Evolutionary conservation across 1,140 invertebrate genomes (phyloP).

Genomic region (Macrosteles quadrilineatus): DNA sequence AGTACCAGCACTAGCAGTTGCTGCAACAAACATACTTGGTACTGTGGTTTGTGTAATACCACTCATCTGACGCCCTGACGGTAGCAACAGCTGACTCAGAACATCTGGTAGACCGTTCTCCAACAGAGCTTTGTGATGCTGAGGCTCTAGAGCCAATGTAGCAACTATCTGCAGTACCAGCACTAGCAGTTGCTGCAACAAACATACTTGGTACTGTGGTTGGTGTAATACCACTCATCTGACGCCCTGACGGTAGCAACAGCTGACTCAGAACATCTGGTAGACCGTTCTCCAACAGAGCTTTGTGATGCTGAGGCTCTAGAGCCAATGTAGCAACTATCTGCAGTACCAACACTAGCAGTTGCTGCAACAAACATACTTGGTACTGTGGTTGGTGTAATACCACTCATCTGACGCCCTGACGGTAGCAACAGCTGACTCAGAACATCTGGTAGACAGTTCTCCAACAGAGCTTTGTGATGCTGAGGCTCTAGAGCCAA

Average conservation of each 20-base stretch:
- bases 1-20: conserved; percentile 69
- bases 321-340: conserved; percentile 64
- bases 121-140: conserved; percentile 57
- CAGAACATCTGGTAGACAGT: no score
- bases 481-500: no score
- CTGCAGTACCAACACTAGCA: conserved; percentile 68
- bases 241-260: conserved; percentile 68
- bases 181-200: conserved; percentile 65
- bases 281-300: conserved; percentile 61
- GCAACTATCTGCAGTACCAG: conserved; percentile 67
- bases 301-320: conserved; percentile 57
- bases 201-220: conserved; percentile 63
- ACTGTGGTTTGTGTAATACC: conserved; percentile 75
- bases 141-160: conserved; percentile 60
- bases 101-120: conserved; percentile 65
- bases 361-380: conserved; percentile 57
- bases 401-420: no score
- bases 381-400: no score
- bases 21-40: conserved; percentile 57
- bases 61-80: conserved; percentile 74
- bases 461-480: no score
- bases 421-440: no score
- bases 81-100: conserved; percentile 66
- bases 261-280: conserved; percentile 67
- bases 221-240: conserved; percentile 76